Percentiles rank a stretch among this genome's conserved stretches.
Evolutionary conservation across 2,113 vertebrate genomes (phyloP).

Genomic region (Poecilia latipinna): DNA sequence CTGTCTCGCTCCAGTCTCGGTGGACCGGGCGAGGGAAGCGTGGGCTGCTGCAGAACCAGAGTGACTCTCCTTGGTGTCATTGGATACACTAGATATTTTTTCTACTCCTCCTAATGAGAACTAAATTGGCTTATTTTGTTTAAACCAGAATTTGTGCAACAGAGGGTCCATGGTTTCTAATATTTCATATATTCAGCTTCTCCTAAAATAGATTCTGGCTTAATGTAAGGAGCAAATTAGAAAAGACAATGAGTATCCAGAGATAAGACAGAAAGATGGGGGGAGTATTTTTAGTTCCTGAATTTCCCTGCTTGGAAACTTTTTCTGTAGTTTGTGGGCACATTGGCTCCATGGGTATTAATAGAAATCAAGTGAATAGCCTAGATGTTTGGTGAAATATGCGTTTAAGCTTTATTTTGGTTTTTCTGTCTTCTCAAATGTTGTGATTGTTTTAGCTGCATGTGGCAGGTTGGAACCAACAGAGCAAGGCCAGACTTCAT

Average conservation of each 20-base stretch:
- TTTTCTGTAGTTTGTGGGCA: conserved; percentile 6
- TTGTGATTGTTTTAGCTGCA: no score
- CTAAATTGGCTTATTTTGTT: conserved; percentile 42
- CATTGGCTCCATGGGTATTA: conserved; percentile 18
- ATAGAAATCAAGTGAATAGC: not conserved
- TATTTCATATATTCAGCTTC: conserved; percentile 19
- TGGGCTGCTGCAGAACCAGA: conserved; percentile 43
- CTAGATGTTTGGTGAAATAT: no score
- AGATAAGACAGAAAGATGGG: conserved; percentile 16
- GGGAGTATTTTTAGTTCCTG: conserved; percentile 21
- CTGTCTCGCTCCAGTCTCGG: conserved; percentile 38
- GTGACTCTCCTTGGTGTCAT: conserved; percentile 42
- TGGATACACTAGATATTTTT: conserved; percentile 37
- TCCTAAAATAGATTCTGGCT: conserved; percentile 2
- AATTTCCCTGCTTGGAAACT: conserved; percentile 6
- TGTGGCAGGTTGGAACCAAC: no score
- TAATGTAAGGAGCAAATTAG: not conserved
- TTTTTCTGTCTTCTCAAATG: no score
- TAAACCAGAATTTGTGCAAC: conserved; percentile 20
- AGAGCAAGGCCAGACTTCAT: no score
- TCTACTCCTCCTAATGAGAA: conserved; percentile 45
- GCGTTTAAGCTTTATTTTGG: no score
- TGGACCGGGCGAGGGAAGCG: conserved; percentile 18
- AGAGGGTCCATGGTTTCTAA: conserved; percentile 15
- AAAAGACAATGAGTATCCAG: conserved; percentile 24